phyloP scores from a whole-genome alignment of 2,797 vertebrate genomes.

The Lerista edwardsae region DNA sequence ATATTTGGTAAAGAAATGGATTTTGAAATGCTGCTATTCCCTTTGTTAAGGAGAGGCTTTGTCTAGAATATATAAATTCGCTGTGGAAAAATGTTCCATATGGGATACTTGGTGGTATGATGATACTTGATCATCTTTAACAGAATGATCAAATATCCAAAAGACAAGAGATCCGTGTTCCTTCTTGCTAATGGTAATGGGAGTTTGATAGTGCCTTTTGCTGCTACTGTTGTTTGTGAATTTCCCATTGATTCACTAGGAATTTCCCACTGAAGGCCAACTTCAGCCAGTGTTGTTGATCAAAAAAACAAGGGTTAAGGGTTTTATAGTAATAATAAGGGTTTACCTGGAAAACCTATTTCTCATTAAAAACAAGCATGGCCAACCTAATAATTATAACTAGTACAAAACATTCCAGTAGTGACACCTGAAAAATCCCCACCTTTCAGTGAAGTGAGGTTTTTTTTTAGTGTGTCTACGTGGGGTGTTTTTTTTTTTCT shows the following conservation, averaged over 20 bases:
- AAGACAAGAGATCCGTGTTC: neutral
- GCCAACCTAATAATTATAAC: constrained; percentile 25
- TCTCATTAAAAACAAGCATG: constrained; percentile 29
- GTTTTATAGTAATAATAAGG: too few species aligned
- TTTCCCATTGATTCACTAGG: too few species aligned
- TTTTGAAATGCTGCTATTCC: neutral
- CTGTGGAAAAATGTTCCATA: neutral
- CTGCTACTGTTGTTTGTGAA: neutral
- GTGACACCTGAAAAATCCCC: constrained; percentile 9
- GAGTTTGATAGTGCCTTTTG: neutral
- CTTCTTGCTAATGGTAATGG: neutral
- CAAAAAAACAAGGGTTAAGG: constrained; percentile 4
- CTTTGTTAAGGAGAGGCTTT: accelerated
- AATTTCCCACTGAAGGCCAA: neutral
- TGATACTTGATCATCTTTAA: too few species aligned
- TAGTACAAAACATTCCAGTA: constrained; percentile 22
- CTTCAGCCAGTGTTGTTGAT: constrained; percentile 8
- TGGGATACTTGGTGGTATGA: neutral
- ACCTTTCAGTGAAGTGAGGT: constrained; percentile 26
- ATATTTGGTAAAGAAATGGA: constrained; percentile 20
- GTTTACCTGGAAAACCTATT: constrained; percentile 28
- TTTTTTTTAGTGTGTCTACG: neutral
- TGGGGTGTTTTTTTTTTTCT: neutral
- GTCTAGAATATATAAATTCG: neutral
- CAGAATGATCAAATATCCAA: constrained; percentile 10